Evolutionary conservation across 2,797 vertebrate genomes (phyloP).

Genomic region (Diceros bicornis): DNA sequence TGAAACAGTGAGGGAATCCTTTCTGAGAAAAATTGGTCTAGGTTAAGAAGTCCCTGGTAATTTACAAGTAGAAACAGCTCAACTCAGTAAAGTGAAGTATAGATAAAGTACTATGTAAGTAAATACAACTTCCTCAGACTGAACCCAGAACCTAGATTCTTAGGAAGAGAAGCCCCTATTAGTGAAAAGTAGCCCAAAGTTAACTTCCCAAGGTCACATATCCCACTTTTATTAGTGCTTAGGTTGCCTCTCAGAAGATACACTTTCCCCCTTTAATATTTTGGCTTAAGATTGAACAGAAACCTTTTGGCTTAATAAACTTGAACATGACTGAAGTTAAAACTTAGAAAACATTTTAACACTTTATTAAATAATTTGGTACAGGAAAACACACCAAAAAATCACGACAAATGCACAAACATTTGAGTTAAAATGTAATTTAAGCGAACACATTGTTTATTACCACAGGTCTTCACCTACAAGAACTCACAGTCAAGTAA

Average conservation of each 20-base stretch:
- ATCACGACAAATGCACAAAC: background rate
- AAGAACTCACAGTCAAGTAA: background rate
- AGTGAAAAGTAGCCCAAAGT: background rate
- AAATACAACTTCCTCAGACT: background rate
- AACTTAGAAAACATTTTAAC: background rate
- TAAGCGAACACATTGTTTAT: background rate
- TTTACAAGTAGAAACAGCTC: conserved; percentile 41
- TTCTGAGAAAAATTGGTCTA: background rate
- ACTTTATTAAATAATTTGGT: background rate
- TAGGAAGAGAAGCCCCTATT: background rate
- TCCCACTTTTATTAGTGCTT: background rate
- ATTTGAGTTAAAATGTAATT: background rate
- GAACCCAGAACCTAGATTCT: background rate
- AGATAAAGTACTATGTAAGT: background rate
- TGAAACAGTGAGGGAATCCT: background rate
- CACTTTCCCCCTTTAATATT: background rate
- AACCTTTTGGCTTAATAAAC: background rate
- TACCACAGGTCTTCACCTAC: background rate
- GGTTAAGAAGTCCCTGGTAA: conserved; percentile 9
- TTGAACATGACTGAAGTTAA: background rate
- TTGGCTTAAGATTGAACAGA: background rate
- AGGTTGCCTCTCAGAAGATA: background rate
- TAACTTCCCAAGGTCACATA: background rate
- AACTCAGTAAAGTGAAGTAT: background rate
- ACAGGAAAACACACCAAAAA: conserved; percentile 21